Evolutionary conservation across 2,113 vertebrate genomes (phyloP).

Genomic region (Barbus barbus): DNA sequence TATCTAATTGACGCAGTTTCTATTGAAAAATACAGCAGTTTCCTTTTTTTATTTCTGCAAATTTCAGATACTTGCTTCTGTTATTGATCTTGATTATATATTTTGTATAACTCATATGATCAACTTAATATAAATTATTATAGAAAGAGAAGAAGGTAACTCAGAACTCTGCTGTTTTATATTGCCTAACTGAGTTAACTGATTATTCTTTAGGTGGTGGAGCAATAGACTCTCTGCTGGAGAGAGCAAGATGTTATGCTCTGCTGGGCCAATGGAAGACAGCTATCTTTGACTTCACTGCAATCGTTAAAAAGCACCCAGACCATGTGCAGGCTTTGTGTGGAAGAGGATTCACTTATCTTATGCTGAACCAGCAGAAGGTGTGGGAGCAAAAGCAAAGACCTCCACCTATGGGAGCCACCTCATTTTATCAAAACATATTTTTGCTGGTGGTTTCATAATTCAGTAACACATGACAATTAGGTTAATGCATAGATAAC

Average conservation of each 20-base stretch:
- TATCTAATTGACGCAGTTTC: background rate
- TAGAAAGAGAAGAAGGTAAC: background rate
- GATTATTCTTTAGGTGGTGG: slow-evolving; percentile 72
- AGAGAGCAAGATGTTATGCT: slow-evolving; percentile 85
- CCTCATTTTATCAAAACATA: background rate
- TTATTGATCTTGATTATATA: background rate
- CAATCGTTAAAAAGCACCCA: slow-evolving; percentile 80
- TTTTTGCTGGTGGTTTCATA: background rate
- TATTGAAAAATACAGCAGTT: background rate
- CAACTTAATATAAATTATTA: background rate
- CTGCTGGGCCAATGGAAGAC: slow-evolving; percentile 88
- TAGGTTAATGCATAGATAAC: background rate
- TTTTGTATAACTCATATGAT: background rate
- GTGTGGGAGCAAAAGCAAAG: slow-evolving; percentile 62
- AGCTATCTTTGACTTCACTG: slow-evolving; percentile 88
- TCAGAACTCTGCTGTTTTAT: background rate
- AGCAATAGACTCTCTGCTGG: slow-evolving; percentile 82
- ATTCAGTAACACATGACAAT: background rate
- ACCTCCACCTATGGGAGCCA: background rate
- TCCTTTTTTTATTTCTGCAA: background rate
- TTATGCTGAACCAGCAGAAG: slow-evolving; percentile 86
- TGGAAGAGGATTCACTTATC: slow-evolving; percentile 83
- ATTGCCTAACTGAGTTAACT: too few species aligned
- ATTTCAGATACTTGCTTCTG: background rate
- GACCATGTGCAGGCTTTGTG: slow-evolving; percentile 82